Percentiles rank a stretch among this genome's conserved stretches.
Conservation (phyloP, 2,888 invertebrate genomes). For the Villa cingulata region DNA sequence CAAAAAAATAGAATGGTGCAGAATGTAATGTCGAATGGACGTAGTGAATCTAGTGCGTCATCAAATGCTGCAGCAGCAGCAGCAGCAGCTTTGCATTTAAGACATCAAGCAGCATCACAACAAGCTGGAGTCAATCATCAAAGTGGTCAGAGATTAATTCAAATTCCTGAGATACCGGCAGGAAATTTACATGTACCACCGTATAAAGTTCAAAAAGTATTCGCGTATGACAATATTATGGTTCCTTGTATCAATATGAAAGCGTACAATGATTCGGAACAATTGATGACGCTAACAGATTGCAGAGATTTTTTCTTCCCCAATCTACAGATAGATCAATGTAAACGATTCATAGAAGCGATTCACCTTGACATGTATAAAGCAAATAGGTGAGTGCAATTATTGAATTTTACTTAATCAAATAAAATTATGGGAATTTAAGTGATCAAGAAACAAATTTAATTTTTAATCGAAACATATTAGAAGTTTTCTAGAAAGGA, state of each 20-base stretch:
- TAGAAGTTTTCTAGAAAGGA: no score
- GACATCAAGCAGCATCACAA: constrained; percentile 20
- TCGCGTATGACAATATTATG: constrained; percentile 59
- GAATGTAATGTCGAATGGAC: constrained; percentile 9
- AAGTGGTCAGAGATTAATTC: constrained; percentile 40
- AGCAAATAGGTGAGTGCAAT: constrained; percentile 61
- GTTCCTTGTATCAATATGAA: constrained; percentile 79
- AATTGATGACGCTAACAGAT: constrained; percentile 70
- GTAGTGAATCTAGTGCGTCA: constrained; percentile 2
- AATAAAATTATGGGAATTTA: no score
- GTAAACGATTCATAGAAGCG: constrained; percentile 68
- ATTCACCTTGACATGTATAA: constrained; percentile 65
- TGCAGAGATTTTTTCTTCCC: constrained; percentile 71
- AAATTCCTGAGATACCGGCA: constrained; percentile 55
- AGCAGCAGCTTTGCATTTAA: constrained; percentile 40
- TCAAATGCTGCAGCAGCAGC: constrained; percentile 19
- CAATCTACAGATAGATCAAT: constrained; percentile 54
- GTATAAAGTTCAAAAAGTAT: constrained; percentile 67
- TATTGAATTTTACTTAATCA: no score
- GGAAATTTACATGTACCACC: constrained; percentile 56
- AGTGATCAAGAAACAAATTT: no score
- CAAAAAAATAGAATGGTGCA: constrained; percentile 11
- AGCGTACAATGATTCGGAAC: constrained; percentile 66
- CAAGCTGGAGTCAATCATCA: constrained; percentile 21
- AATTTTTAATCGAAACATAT: no score